A percentile compares a stretch with the other conserved stretches of the same genome.
Evolutionary conservation across 2,797 vertebrate species (phyloP).

Genomic region (Falco rusticolus): DNA sequence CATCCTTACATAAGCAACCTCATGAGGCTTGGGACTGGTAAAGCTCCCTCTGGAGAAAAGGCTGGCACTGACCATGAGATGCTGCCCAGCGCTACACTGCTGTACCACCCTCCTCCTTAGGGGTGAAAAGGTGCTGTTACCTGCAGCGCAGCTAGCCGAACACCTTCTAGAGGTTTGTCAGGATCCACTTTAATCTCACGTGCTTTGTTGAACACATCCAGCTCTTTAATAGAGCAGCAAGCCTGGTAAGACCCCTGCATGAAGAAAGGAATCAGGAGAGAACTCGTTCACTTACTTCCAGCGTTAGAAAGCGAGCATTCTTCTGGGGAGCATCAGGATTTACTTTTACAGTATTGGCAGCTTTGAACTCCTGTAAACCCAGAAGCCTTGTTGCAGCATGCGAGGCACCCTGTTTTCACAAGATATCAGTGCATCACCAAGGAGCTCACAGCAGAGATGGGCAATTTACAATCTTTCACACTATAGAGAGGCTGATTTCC

Average conservation of each 20-base stretch:
- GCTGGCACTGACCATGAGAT: fast-evolving
- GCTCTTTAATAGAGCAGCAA: conserved; percentile 78
- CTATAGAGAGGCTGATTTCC: fast-evolving
- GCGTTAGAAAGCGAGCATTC: conserved; percentile 82
- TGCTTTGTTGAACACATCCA: conserved; percentile 81
- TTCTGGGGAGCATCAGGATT: conserved; percentile 91
- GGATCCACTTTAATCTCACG: conserved; percentile 93
- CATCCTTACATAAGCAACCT: background rate
- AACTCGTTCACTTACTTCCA: conserved; percentile 83
- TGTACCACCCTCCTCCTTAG: background rate
- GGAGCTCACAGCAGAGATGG: background rate
- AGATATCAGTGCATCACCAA: background rate
- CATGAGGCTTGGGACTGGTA: background rate
- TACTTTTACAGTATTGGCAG: conserved; percentile 85
- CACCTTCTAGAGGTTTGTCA: conserved; percentile 93
- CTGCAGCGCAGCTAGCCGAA: conserved; percentile 87
- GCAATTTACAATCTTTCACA: no score
- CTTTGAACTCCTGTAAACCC: conserved; percentile 81
- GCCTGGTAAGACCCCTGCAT: conserved; percentile 84
- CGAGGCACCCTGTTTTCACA: conserved; percentile 79
- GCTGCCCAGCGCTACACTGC: background rate
- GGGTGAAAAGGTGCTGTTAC: conserved; percentile 68
- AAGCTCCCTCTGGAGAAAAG: background rate
- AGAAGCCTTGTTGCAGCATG: conserved; percentile 78
- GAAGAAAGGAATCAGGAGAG: background rate